A percentile compares a stretch with the other conserved stretches of the same genome.
phyloP scores from a whole-genome alignment of 1,140 invertebrate species.

The Diorhabda elongata region DNA sequence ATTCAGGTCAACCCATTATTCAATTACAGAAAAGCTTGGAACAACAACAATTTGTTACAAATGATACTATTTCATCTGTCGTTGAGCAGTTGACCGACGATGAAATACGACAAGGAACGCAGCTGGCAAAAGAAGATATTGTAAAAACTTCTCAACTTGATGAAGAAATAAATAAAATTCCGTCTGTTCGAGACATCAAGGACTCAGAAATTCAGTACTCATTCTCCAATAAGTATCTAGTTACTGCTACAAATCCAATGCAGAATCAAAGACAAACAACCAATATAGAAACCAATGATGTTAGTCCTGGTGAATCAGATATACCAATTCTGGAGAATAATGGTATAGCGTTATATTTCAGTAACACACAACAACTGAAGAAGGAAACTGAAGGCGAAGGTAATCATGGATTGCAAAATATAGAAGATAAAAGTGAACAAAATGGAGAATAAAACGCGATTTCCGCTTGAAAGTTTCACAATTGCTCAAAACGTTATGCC shows the following conservation, averaged over 20 bases:
- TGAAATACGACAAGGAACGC: conserved; percentile 13
- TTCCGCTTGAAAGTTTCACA: neutral
- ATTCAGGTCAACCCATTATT: conserved; percentile 23
- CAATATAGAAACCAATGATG: neutral
- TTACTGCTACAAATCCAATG: conserved; percentile 3
- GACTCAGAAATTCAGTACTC: conserved; percentile 14
- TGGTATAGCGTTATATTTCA: conserved; percentile 16
- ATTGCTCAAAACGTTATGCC: conserved; percentile 10
- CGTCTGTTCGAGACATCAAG: neutral
- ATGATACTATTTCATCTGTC: conserved; percentile 25
- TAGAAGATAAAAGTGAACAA: neutral
- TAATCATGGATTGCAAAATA: neutral
- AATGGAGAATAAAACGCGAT: neutral
- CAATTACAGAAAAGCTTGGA: conserved; percentile 34
- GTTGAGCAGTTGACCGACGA: conserved; percentile 14
- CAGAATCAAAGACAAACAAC: neutral
- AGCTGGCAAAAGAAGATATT: conserved; percentile 10
- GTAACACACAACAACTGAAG: conserved; percentile 13
- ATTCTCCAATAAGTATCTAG: conserved; percentile 4
- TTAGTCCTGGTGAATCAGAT: neutral
- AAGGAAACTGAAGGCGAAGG: conserved; percentile 8
- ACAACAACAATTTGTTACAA: conserved; percentile 30
- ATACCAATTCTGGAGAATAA: conserved; percentile 8
- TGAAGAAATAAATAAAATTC: neutral
- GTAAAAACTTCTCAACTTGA: conserved; percentile 4